Evolutionary conservation across 2,888 invertebrate species (phyloP).

Genomic region (Apoda limacodes): DNA sequence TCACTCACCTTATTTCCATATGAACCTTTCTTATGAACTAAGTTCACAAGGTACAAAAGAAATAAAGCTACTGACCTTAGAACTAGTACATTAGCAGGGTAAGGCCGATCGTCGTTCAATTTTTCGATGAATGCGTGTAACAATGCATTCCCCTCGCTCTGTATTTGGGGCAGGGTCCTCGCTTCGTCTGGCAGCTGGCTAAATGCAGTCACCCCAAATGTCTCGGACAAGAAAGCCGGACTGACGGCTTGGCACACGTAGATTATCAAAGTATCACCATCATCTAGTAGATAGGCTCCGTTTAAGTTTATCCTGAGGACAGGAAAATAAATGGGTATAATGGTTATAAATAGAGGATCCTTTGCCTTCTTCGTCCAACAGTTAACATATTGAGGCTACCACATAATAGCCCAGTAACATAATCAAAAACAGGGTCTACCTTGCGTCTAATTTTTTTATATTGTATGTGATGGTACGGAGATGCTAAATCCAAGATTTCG

Average conservation of each 20-base stretch:
- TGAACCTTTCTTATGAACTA: too few species aligned
- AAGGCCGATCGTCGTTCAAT: constrained; percentile 89
- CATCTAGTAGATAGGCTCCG: constrained; percentile 94
- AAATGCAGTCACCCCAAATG: constrained; percentile 82
- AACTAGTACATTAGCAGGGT: constrained; percentile 80
- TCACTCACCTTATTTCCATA: too few species aligned
- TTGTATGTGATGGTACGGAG: too few species aligned
- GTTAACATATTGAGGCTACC: too few species aligned
- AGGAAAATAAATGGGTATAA: too few species aligned
- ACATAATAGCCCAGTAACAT: too few species aligned
- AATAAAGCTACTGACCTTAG: constrained; percentile 72
- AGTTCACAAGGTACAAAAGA: not conserved
- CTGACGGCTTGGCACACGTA: constrained; percentile 86
- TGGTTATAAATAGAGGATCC: too few species aligned
- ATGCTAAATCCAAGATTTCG: too few species aligned
- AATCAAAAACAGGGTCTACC: too few species aligned
- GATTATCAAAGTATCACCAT: constrained; percentile 83
- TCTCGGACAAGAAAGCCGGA: constrained; percentile 78
- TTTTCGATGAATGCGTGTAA: constrained; percentile 84
- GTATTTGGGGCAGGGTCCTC: constrained; percentile 81
- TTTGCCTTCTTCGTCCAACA: too few species aligned
- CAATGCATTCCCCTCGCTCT: constrained; percentile 78
- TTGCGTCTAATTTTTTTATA: too few species aligned
- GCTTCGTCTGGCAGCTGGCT: constrained; percentile 81
- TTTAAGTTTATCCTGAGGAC: constrained; percentile 77